Evolutionary conservation across 2,113 vertebrate genomes (phyloP), one percentile per base, ranked within the genome.

Genomic region (rat (Rattus norvegicus)): DNA sequence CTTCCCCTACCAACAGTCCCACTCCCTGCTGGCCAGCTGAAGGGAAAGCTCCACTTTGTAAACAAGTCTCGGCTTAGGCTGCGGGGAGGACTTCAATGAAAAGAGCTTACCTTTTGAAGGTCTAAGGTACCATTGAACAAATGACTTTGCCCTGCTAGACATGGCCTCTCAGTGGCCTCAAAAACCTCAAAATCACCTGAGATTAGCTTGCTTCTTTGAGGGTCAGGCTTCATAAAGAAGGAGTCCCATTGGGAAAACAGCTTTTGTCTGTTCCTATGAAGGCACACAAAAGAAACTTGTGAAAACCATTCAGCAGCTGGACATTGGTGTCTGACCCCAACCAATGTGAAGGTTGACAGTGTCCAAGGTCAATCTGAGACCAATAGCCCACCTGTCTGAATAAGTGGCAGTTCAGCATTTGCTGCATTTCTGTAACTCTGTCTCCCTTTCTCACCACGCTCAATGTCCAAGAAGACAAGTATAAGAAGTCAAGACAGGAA

Each of bases 21-120:
- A 43, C 70, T 84, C 83, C n/a, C 93, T 93, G 39, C 70, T 93
- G 80, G 81, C 93, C 47, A 97, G 76, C 49, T 79, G 86, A 93
- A 91, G 67, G 93, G 94, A 97, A 94, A 89, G 96, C 97, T 97
- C 97, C 93, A 85, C 96, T 98, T 96, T 97, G 97, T 95, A 97
- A 97, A 97, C 36, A 26, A 92, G 88, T 79, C 96, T 88, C 83
- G 85, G 93, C 92, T 77, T 81, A 86, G 81, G 94, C 90, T 93
- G 93, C 95, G 84, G 85, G 43, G 84, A 93, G 39, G 65, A 69
- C 92, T 85, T 24, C 67, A 72, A 91, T 89, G 96, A 97, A 93
- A 96, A 56, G 73, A 90, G 90, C 90, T 97, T 94, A 95, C 90
- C 96, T 97, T 97, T 91, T 91, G 93, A 95, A 96, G 88, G 93